A percentile compares a stretch with the other conserved stretches of the same genome.
These are phyloP conservation scores for Euphydryas editha DNA, from an alignment of 2,888 invertebrate genomes.

Conservation along the genomic window DNA sequence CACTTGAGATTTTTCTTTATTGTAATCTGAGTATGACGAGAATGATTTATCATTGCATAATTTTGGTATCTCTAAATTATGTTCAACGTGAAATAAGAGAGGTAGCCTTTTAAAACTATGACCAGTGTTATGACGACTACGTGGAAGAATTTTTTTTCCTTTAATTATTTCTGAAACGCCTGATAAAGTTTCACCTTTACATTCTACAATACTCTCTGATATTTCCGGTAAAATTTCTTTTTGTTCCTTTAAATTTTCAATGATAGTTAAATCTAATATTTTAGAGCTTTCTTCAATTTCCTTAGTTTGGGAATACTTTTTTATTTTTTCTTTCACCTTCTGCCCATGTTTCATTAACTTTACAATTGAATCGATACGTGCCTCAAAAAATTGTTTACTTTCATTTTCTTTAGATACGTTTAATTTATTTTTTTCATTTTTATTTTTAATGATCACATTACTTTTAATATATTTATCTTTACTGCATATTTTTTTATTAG, in stretches of 20 bases:
- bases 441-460: background rate
- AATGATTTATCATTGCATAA: constrained; percentile 16
- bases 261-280: constrained; percentile 28
- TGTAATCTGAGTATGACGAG: background rate
- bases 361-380: constrained; percentile 39
- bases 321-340: constrained; percentile 30
- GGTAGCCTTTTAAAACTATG: constrained; percentile 34
- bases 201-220: constrained; percentile 49
- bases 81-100: constrained; percentile 41
- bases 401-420: background rate
- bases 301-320: constrained; percentile 34
- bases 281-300: constrained; percentile 42
- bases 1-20: background rate
- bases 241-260: constrained; percentile 23
- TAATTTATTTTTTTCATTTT: background rate
- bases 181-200: constrained; percentile 29
- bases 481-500: background rate
- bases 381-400: constrained; percentile 18
- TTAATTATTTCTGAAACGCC: constrained; percentile 47
- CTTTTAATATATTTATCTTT: background rate
- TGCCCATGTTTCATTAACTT: constrained; percentile 43
- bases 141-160: constrained; percentile 45
- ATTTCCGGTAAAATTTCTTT: constrained; percentile 22
- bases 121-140: constrained; percentile 24
- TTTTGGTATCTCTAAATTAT: constrained; percentile 18